phyloP scores from a whole-genome alignment of 2,113 vertebrate species.

The Hemibates koningsi region DNA sequence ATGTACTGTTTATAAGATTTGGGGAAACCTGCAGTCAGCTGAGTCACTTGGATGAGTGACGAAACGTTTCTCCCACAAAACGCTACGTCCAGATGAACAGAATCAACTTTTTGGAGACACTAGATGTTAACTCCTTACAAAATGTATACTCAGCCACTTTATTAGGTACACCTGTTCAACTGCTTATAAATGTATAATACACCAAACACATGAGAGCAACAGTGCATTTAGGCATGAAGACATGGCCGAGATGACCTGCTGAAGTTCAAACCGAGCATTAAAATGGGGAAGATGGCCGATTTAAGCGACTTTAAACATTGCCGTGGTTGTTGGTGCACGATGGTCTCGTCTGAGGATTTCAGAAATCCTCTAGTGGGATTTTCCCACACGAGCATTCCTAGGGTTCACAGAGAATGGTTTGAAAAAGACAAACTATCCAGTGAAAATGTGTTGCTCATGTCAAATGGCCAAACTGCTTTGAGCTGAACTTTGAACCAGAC shows the following conservation, averaged over 20 bases:
- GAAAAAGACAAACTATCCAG: background rate
- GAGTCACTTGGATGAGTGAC: background rate
- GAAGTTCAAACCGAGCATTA: background rate
- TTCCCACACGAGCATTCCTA: background rate
- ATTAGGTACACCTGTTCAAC: background rate
- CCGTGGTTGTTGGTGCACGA: fast-evolving
- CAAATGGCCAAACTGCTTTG: background rate
- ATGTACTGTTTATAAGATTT: background rate
- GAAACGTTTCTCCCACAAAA: fast-evolving
- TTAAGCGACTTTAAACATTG: background rate
- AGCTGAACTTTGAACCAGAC: background rate
- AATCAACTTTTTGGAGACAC: background rate
- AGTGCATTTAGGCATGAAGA: background rate
- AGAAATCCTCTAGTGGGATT: background rate
- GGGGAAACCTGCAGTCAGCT: background rate
- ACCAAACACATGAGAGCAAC: background rate
- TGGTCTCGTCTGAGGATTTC: background rate
- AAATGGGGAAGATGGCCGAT: background rate
- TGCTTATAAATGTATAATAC: background rate
- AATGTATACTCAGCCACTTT: background rate
- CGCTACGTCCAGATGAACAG: background rate
- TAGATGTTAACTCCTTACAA: background rate
- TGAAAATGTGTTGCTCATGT: background rate
- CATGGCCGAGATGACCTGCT: background rate
- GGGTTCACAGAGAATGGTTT: background rate